phyloP scores from a whole-genome alignment of 2,113 vertebrate genomes.

The Salminus brasiliensis region DNA sequence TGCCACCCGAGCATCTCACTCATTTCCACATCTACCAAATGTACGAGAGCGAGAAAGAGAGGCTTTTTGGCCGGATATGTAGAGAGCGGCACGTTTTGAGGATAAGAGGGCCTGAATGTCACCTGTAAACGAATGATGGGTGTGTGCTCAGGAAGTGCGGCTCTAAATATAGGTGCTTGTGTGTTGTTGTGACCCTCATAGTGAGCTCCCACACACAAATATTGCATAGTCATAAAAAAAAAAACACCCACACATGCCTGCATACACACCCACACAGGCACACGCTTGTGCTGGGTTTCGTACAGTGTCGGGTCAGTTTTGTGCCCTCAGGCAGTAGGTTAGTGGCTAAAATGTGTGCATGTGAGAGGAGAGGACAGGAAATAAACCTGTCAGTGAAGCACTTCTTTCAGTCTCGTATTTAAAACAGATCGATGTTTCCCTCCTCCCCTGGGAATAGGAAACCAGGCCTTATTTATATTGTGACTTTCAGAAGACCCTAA shows the following conservation, averaged over 20 bases:
- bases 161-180: slow-evolving; percentile 12
- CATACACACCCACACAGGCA: background rate
- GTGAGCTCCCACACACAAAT: slow-evolving; percentile 13
- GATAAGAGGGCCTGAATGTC: slow-evolving; percentile 6
- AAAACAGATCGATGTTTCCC: slow-evolving; percentile 41
- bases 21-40: too few relatives aligned
- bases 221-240: slow-evolving; percentile 7
- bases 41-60: too few relatives aligned
- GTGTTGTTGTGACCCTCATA: slow-evolving; percentile 16
- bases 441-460: slow-evolving; percentile 19
- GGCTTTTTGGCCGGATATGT: too few relatives aligned
- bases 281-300: background rate
- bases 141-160: slow-evolving; percentile 4
- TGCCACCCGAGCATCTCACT: too few relatives aligned
- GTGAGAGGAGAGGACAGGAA: background rate
- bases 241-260: background rate
- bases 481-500: slow-evolving; percentile 44
- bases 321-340: slow-evolving; percentile 7
- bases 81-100: background rate
- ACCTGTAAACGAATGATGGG: slow-evolving; percentile 10
- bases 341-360: slow-evolving; percentile 9
- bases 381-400: slow-evolving; percentile 7
- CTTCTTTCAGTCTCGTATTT: slow-evolving; percentile 31
- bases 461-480: slow-evolving; percentile 47
- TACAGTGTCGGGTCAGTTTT: background rate